Base-by-base conservation (phyloP, 2,113 vertebrate species). In the Urocynchramus pylzowi region DNA sequence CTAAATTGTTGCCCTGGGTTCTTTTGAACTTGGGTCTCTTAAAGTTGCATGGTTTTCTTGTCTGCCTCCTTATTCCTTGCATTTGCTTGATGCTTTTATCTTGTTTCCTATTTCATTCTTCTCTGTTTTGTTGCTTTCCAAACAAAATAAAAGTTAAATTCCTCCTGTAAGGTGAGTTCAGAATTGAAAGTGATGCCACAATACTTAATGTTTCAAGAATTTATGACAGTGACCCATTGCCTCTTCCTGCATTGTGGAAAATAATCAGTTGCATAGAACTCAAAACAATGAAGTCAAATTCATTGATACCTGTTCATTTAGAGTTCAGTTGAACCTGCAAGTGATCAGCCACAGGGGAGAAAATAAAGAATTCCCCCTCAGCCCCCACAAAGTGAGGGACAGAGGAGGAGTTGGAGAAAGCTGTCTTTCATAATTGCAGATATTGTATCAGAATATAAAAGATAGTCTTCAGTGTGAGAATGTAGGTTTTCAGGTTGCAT, bases 331-430 rank as follows among this genome's bases (percentile, higher is more conserved):
- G 20, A 79, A 82, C 23, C 14, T 64, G 13, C 3, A 71, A 63
- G n/a, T 4, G 0, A 23, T n/a, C 20, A 59, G 19, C 12, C 10
- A 3, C 27, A 47, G 65, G 39, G 42, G 57, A 88, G 47, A 96
- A 86, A 84, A 69, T 23, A 18, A 84, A 42, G 70, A 84, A 61
- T 54, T 86, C 3, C 11, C 15, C 28, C 13, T 45, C 33, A 4
- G 2, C 10, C 6, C 2, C 4, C 0, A 3, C 3, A 4, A 53
- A 53, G 12, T 31, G 44, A 75, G 28, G 21, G 18, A 13, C 10
- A 30, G 16, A 77, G 26, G 16, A 65, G 22, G 10, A 56, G 68
- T 64, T 73, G 23, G 27, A 83, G 49, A 71, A 86, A 83, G 8
- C 9, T 79, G 6, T 59, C 47, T 47, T 86, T 61, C 15, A 9